Base-by-base conservation (phyloP, 2,888 invertebrate genomes). In the Protodeltote pygarga region DNA sequence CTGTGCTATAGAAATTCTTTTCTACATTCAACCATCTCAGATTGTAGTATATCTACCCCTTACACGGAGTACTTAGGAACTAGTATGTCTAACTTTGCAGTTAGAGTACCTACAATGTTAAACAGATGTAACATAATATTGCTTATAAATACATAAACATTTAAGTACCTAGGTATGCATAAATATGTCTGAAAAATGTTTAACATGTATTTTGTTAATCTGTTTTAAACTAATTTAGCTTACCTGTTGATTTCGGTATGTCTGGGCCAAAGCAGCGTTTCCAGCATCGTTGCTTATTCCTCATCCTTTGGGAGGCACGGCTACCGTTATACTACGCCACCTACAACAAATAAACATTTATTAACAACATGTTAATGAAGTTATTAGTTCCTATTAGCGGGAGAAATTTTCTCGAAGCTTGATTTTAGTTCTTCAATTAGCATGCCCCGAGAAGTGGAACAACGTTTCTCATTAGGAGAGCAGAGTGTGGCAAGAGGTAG, bases 281-380 rank as follows among this genome's bases (percentile, higher is more conserved):
- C 85, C 85, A 67, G 71, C 71, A 85, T 83, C 85, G 84, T 75
- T 87, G 86, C 83, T 87, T 88, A 86, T 84, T 87, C 92, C 83
- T 89, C 92, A 92, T 92, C 80, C 88, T 92, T 91, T 88, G 87
- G 71, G 75, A 83, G 82, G 79, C 84, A 78, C 80, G 74, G 67
- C 38, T 46, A 69, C 73, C 72, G 73, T 74, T 75, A 68, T 75
- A 57, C 67, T 66, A 69, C 66, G 49, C 57, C 73, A 79, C 79
- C 89, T 89, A 80, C 23, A 85, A 84, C 74, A 79, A 81, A 72
- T 65, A 54, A 57, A 51, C 8, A n/a, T 27, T 6, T 8, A 34
- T 39, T 53, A 37, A 37, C 2, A 31, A 40, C 13, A 64, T 35
- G 59, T 52, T 57, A 49, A 61, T 52, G 10, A 63, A 68, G 78